These are phyloP conservation scores for Scyliorhinus canicula DNA, from an alignment of 2,797 vertebrate genomes.

Conservation along the genomic window DNA sequence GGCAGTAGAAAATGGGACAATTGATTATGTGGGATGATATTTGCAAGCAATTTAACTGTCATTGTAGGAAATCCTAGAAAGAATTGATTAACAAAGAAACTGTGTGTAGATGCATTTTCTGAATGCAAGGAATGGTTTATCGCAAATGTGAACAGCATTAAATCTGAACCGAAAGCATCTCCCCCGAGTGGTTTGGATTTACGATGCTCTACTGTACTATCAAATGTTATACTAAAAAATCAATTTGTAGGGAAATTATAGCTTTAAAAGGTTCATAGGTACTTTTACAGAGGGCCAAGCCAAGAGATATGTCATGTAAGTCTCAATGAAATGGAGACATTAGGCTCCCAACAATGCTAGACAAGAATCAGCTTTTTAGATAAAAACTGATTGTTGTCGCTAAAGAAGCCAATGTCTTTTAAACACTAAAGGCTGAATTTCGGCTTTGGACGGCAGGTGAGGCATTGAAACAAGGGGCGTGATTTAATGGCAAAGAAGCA, in stretches of 20 bases:
- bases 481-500: no score
- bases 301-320: constrained; percentile 28
- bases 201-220: constrained; percentile 14
- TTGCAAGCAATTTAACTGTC: neutral
- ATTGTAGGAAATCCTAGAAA: constrained; percentile 12
- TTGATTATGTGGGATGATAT: neutral
- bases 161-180: constrained; percentile 27
- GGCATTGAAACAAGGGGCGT: neutral
- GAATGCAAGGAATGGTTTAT: neutral
- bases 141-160: neutral
- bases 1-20: neutral
- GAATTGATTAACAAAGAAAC: constrained; percentile 18
- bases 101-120: neutral
- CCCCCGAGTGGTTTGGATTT: constrained; percentile 17
- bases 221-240: constrained; percentile 33
- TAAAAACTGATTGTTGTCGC: neutral
- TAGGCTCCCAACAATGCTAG: neutral
- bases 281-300: neutral
- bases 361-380: constrained; percentile 31
- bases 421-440: neutral
- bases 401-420: neutral
- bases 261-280: constrained; percentile 27
- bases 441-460: neutral
- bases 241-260: constrained; percentile 34
- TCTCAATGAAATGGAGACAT: constrained; percentile 11